Evolutionary conservation across 53 echinoderm and acorn worm genomes (phyloP).

Genomic region (Glandiceps talaboti): DNA sequence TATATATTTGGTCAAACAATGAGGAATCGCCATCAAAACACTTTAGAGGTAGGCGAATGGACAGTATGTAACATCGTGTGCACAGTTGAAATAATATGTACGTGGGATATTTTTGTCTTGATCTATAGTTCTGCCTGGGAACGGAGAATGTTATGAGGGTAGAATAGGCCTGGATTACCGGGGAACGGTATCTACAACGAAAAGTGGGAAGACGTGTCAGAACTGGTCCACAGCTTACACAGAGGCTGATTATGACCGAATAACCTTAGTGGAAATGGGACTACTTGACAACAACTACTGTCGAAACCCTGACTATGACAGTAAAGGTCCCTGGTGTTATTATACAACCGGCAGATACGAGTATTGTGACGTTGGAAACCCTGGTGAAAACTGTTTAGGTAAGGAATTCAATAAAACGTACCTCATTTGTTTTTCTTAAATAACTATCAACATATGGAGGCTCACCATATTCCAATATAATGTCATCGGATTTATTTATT

Average conservation of each 20-base stretch:
- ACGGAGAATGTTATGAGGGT: not conserved
- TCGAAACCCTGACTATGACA: not conserved
- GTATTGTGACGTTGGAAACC: not conserved
- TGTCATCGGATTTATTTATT: too few species aligned
- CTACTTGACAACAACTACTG: not conserved
- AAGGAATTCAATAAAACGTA: too few species aligned
- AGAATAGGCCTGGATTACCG: not conserved
- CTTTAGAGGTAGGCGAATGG: not conserved
- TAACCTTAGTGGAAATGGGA: not conserved
- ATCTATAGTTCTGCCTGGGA: not conserved
- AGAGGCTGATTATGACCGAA: not conserved
- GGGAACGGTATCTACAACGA: not conserved
- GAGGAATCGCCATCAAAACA: too few species aligned
- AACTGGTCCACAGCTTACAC: not conserved
- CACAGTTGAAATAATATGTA: too few species aligned
- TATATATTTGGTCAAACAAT: too few species aligned
- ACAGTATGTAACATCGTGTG: too few species aligned
- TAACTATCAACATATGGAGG: too few species aligned
- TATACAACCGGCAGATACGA: not conserved
- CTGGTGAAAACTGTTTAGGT: not conserved
- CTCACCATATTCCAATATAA: too few species aligned
- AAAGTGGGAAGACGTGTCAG: not conserved
- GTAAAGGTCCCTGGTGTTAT: not conserved
- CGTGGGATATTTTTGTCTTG: too few species aligned
- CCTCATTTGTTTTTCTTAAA: too few species aligned